Evolutionary conservation across 2,797 vertebrate species (phyloP).

Genomic region (Fistularia tabacaria): DNA sequence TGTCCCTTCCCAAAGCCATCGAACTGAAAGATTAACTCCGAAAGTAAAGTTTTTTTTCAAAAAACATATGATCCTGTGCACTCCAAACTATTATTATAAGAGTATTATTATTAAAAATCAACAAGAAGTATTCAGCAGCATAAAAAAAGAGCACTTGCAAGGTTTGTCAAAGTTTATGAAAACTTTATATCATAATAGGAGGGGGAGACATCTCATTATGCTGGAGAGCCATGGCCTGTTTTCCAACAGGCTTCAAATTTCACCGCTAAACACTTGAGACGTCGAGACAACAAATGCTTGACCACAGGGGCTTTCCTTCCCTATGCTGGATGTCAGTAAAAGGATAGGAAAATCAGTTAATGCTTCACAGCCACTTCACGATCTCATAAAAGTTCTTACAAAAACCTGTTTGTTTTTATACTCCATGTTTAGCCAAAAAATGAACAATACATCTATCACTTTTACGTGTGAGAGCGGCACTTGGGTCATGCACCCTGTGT

Average conservation of each 20-base stretch:
- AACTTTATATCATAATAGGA: conserved; percentile 47
- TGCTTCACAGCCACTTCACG: conserved; percentile 45
- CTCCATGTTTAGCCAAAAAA: conserved; percentile 51
- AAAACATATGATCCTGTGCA: conserved; percentile 34
- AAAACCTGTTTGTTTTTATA: conserved; percentile 71
- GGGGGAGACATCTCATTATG: conserved; percentile 52
- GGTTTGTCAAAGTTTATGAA: conserved; percentile 63
- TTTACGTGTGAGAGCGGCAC: conserved; percentile 68
- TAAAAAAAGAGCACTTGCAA: conserved; percentile 20
- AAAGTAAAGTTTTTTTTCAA: conserved; percentile 1
- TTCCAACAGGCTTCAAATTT: conserved; percentile 63
- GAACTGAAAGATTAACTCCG: conserved; percentile 11
- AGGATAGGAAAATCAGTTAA: conserved; percentile 58
- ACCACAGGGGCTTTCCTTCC: conserved; percentile 51
- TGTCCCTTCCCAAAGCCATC: conserved; percentile 14
- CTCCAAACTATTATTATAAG: conserved; percentile 42
- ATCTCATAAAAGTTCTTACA: conserved; percentile 55
- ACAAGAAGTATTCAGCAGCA: conserved; percentile 24
- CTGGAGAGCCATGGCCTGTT: conserved; percentile 48
- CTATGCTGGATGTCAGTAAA: conserved; percentile 43
- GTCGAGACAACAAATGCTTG: conserved; percentile 60
- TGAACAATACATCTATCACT: conserved; percentile 74
- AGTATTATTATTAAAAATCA: conserved; percentile 18
- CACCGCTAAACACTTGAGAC: conserved; percentile 57
- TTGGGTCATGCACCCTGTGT: conserved; percentile 69